Conservation (phyloP, 2,797 vertebrate genomes). For the Harpagifer antarcticus region DNA sequence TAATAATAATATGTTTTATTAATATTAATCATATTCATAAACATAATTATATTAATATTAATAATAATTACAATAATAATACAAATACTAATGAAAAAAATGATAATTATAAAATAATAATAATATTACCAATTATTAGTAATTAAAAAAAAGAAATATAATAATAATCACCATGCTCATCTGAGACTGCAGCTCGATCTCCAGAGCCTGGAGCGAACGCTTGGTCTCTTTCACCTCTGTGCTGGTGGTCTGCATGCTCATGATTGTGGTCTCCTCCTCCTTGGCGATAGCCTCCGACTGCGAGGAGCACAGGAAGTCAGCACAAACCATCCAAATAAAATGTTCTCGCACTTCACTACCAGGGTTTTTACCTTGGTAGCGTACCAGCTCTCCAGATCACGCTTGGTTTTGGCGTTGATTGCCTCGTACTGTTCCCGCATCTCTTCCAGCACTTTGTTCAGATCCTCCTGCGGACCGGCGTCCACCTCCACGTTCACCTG, state of each 20-base stretch:
- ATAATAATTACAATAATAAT: too few species aligned
- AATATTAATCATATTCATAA: not conserved
- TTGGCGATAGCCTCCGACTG: constrained; percentile 65
- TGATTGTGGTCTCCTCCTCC: constrained; percentile 57
- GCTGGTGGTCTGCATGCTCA: constrained; percentile 35
- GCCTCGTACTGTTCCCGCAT: constrained; percentile 89
- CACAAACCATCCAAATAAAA: too few species aligned
- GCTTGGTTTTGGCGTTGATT: constrained; percentile 84
- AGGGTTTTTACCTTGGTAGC: constrained; percentile 73
- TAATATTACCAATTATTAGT: too few species aligned
- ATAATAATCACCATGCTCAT: constrained; percentile 61
- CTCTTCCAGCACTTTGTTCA: constrained; percentile 83
- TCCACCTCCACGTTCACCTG: constrained; percentile 91
- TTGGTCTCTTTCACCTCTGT: constrained; percentile 70
- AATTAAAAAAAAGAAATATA: too few species aligned
- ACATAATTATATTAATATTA: too few species aligned
- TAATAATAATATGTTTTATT: too few species aligned
- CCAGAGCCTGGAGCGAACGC: constrained; percentile 83
- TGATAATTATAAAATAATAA: too few species aligned
- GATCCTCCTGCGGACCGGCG: constrained; percentile 81
- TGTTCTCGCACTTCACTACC: too few species aligned
- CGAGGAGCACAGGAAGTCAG: not conserved
- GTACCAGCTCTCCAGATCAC: constrained; percentile 88
- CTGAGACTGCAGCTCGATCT: constrained; percentile 89
- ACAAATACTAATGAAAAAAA: too few species aligned